Evolutionary conservation across 2,113 vertebrate species (phyloP).

Genomic region (Tursiops truncatus): DNA sequence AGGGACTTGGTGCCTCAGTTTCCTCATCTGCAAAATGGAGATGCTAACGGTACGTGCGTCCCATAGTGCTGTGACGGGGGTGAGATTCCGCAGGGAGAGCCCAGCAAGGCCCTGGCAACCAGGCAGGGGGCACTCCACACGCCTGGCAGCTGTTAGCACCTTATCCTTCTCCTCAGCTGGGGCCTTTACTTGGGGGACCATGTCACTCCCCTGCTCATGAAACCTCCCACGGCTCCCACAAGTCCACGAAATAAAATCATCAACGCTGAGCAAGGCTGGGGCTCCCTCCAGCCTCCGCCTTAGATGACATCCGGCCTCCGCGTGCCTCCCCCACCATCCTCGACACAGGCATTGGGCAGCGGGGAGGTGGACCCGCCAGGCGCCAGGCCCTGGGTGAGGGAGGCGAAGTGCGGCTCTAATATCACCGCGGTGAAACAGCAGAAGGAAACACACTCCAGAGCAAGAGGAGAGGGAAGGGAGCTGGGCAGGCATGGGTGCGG

Average conservation of each 20-base stretch:
- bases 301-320: neutral
- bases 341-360: accelerated
- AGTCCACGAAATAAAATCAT: neutral
- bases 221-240: neutral
- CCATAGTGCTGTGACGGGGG: accelerated
- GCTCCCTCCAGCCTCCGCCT: neutral
- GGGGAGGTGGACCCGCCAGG: too few species aligned
- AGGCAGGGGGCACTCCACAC: accelerated
- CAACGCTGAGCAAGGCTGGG: neutral
- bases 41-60: accelerated
- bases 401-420: accelerated
- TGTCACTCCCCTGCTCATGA: accelerated
- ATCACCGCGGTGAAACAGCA: accelerated
- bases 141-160: accelerated
- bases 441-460: neutral
- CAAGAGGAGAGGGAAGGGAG: neutral
- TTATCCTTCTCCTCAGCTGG: neutral
- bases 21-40: neutral
- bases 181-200: too few species aligned
- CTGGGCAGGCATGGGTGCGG: accelerated
- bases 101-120: neutral
- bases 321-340: neutral
- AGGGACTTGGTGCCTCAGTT: neutral
- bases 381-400: neutral
- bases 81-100: neutral